These are phyloP conservation scores for Pachycephus smyrnensis DNA, from an alignment of 2,888 invertebrate genomes.

Conservation along the genomic window DNA sequence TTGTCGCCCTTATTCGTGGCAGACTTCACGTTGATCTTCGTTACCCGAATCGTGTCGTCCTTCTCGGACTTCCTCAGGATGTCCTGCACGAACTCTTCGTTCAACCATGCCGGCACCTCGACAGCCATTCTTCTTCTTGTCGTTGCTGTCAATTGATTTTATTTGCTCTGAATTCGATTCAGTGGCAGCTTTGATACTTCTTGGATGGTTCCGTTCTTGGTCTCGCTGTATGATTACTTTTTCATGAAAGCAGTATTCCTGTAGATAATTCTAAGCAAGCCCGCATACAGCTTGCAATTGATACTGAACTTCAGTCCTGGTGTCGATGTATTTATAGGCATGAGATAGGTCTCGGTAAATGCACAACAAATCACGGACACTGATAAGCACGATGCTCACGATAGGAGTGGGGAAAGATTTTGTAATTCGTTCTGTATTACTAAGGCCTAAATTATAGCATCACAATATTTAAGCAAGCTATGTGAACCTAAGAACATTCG, in stretches of 20 bases:
- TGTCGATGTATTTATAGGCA: background rate
- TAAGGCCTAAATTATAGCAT: background rate
- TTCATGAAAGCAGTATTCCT: background rate
- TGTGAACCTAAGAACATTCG: background rate
- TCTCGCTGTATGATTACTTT: background rate
- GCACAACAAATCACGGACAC: background rate
- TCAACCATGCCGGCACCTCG: slow-evolving; percentile 47
- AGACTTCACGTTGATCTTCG: slow-evolving; percentile 44
- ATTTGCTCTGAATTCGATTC: too few species aligned
- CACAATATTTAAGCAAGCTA: background rate
- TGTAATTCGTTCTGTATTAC: background rate
- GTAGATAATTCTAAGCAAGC: background rate
- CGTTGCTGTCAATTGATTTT: too few species aligned
- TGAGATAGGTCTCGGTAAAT: background rate
- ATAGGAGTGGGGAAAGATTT: background rate
- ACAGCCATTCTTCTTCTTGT: background rate
- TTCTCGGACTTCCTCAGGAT: slow-evolving; percentile 46
- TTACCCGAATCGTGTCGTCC: slow-evolving; percentile 49
- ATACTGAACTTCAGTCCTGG: background rate
- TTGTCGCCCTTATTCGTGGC: slow-evolving; percentile 62
- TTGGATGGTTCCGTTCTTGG: background rate
- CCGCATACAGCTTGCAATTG: background rate
- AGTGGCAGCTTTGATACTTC: too few species aligned
- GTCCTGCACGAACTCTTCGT: slow-evolving; percentile 47
- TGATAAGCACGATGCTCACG: background rate